Base-by-base conservation (phyloP, 2,888 invertebrate species). In the Tenthredo distinguenda region DNA sequence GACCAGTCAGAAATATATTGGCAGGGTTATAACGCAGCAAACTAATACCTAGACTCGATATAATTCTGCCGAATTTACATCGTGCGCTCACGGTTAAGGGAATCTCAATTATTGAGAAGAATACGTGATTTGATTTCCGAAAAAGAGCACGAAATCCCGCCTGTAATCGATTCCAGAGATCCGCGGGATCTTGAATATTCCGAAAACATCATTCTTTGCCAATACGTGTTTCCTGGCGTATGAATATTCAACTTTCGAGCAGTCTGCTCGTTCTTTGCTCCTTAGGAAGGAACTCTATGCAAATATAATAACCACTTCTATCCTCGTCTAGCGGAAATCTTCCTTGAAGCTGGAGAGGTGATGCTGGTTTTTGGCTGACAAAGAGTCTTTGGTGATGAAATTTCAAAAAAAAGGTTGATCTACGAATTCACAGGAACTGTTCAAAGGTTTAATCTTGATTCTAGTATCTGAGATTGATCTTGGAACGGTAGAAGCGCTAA, bases 401-500 rank as follows among this genome's bases (percentile, higher is more conserved):
- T 55, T 55, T 6, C 1, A 9, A 40, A 40, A 72, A 37, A n/a
- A 34, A 40, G 12, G 10, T 40, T 18, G 9, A 43, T n/a, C 12
- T 34, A 72, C n/a, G 72, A 72, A 43, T 40, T 72, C 9, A 21
- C 37, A 40, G 7, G n/a, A 43, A 21, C 43, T 26, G 4, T 74
- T 26, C 5, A 74, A 40, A 74, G 72, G n/a, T 43, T 40, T 2
- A 43, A 74, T 43, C 21, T 21, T n/a, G 72, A 74, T 43, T 74
- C 21, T 43, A 43, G 72, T 74, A 43, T 74, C 72, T 43, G 72
- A 74, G 43, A 43, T 74, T 43, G 43, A 74, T 74, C 72, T 43
- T 21, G 72, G 9, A 43, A 43, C 3, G 9, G 72, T 43, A 10
- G 72, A 26, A 26, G 26, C 26, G 26, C 7, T 34, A 62, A 34